phyloP scores from a whole-genome alignment of 2,797 vertebrate species.

The Protonibea diacanthus region DNA sequence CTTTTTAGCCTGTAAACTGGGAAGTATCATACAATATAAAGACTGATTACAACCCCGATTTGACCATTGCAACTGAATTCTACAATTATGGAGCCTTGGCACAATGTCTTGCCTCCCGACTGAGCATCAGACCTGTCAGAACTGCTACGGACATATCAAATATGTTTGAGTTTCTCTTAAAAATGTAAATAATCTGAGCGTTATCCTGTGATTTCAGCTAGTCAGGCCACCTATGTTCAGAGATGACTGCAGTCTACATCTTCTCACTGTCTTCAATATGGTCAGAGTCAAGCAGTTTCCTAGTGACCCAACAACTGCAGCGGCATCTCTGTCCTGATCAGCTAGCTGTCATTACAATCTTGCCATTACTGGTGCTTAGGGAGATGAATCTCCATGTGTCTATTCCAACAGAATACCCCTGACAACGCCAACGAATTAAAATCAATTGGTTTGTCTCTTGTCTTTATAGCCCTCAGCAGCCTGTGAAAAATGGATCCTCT shows the following conservation, averaged over 20 bases:
- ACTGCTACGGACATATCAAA: background rate
- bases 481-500: conserved; percentile 81
- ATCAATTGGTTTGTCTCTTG: conserved; percentile 85
- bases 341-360: conserved; percentile 55
- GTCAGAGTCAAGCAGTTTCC: conserved; percentile 2
- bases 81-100: background rate
- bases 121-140: background rate
- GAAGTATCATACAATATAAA: background rate
- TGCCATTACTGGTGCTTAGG: conserved; percentile 60
- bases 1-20: background rate
- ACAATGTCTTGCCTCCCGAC: background rate
- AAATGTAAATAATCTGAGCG: background rate
- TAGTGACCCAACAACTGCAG: background rate
- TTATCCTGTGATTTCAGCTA: background rate
- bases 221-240: background rate
- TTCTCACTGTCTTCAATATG: background rate
- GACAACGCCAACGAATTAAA: conserved; percentile 78
- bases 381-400: conserved; percentile 76
- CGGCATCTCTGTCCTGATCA: conserved; percentile 44
- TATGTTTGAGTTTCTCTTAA: conserved; percentile 3
- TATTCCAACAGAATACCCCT: conserved; percentile 68
- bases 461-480: conserved; percentile 79
- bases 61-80: background rate
- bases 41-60: background rate
- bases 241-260: background rate